These are phyloP conservation scores for Drosophila stalkeri DNA, from an alignment of 2,888 invertebrate genomes.

Conservation along the genomic window DNA sequence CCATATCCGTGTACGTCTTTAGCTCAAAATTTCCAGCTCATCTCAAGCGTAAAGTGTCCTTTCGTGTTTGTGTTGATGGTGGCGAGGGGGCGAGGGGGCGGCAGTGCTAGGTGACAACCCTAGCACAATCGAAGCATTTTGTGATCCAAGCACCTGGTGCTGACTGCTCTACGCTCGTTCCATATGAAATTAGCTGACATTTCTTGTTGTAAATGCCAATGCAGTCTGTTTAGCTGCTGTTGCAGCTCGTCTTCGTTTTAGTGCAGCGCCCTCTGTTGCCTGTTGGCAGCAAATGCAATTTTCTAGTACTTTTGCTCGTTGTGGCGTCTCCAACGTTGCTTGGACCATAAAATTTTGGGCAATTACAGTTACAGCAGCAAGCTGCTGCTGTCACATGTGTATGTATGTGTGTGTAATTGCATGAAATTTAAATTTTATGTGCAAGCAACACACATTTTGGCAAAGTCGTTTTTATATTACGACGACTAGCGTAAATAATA, in stretches of 20 bases:
- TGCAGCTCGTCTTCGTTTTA: constrained; percentile 54
- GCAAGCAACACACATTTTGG: constrained; percentile 69
- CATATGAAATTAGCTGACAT: constrained; percentile 64
- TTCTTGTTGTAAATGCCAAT: constrained; percentile 65
- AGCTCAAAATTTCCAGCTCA: constrained; percentile 57
- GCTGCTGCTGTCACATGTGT: constrained; percentile 31
- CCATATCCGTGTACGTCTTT: constrained; percentile 56
- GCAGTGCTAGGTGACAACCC: background rate
- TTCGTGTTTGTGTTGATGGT: constrained; percentile 60
- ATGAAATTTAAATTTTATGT: constrained; percentile 75
- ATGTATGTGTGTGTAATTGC: constrained; percentile 59
- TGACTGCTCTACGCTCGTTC: constrained; percentile 19
- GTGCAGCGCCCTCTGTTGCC: constrained; percentile 69
- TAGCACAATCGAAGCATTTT: constrained; percentile 56
- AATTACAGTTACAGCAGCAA: constrained; percentile 68
- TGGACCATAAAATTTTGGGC: constrained; percentile 74
- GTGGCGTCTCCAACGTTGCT: constrained; percentile 39
- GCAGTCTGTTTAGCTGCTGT: constrained; percentile 34
- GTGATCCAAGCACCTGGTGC: constrained; percentile 81
- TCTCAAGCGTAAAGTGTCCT: constrained; percentile 76
- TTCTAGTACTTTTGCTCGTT: constrained; percentile 64
- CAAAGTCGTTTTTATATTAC: constrained; percentile 57
- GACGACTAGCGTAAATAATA: constrained; percentile 70
- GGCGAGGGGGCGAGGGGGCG: background rate
- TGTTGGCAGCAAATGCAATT: constrained; percentile 73